phyloP scores from a whole-genome alignment of 2,888 invertebrate species.

The Schrankia costaestrigalis region DNA sequence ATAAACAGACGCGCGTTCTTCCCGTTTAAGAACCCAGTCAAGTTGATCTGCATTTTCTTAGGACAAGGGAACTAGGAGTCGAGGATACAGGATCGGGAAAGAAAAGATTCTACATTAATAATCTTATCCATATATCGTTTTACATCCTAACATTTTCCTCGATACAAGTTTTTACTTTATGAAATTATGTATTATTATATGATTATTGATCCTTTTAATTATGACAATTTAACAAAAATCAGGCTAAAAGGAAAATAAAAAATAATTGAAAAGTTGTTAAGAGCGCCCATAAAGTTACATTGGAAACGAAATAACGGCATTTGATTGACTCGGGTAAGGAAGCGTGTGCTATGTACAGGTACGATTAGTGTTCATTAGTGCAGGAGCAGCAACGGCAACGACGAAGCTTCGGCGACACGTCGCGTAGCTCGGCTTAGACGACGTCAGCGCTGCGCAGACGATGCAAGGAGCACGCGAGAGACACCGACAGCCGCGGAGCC shows the following conservation, averaged over 20 bases:
- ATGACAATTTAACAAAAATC: slow-evolving; percentile 20
- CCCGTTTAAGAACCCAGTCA: slow-evolving; percentile 99
- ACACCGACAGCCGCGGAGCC: slow-evolving; percentile 14
- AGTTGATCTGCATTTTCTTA: slow-evolving; percentile 99
- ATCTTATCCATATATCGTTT: slow-evolving; percentile 29
- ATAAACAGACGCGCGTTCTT: slow-evolving; percentile 98
- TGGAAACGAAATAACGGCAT: slow-evolving; percentile 20
- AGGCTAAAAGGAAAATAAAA: slow-evolving; percentile 31
- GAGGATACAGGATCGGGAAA: slow-evolving; percentile 66
- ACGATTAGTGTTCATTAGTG: slow-evolving; percentile 46
- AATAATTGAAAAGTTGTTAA: slow-evolving; percentile 55
- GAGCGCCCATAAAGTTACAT: slow-evolving; percentile 40
- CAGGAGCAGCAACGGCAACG: slow-evolving; percentile 28
- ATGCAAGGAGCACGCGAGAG: slow-evolving; percentile 30
- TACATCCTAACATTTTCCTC: slow-evolving; percentile 39
- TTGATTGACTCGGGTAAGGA: slow-evolving; percentile 74
- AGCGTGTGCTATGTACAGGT: slow-evolving; percentile 53
- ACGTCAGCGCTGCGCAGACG: slow-evolving; percentile 37
- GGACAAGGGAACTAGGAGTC: slow-evolving; percentile 94
- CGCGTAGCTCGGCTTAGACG: slow-evolving; percentile 29
- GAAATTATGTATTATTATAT: slow-evolving; percentile 6
- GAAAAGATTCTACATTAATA: slow-evolving; percentile 58
- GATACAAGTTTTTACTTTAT: slow-evolving; percentile 8
- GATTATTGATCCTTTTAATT: slow-evolving; percentile 13
- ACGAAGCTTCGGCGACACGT: slow-evolving; percentile 22